Evolutionary conservation across 2,888 invertebrate species (phyloP), one percentile per base, ranked within the genome.

Genomic region (Napeogenes inachia): DNA sequence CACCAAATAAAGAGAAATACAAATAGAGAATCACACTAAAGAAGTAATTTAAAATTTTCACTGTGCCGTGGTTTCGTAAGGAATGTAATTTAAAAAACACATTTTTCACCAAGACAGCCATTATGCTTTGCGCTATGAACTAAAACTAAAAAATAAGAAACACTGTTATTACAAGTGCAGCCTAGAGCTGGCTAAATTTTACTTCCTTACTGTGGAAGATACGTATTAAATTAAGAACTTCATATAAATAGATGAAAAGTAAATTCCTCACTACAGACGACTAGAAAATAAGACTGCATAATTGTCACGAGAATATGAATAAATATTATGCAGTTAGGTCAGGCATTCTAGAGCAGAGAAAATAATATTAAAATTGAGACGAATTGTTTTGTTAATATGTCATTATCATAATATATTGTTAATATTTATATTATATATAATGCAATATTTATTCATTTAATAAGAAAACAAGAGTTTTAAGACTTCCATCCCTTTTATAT

Each of bases 271-370:
- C 57, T 68, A 70, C 68, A 67, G 72, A 68, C 65, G 63, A 62
- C 66, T 63, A 66, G 67, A 72, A 76, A 75, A 78, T 75, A 78
- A 80, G 73, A 75, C 72, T 69, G 68, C 73, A 74, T 75, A 73
- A 73, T 74, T 76, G 75, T 76, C 75, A 70, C 35, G 61, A 71
- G 74, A 73, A 74, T 76, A 77, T 73, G 74, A 79, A 79, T 76
- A 76, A 78, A 81, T 81, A 79, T 50, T 5, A 50, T 75, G 71
- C 78, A 70, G 62, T 55, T 57, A 63, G 57, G 57, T 61, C 60
- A 60, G 53, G 61, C 50, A 59, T 57, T 53, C 53, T 54, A 47
- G 50, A 50, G 10, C n/a, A 47, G 47, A 30, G 30, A 10, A 21
- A 30, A 8, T 50, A 13, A 10, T 30, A 50, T 50, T 50, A 50